Evolutionary conservation across 1,140 invertebrate genomes (phyloP).

Genomic region (Meteorus sp.): DNA sequence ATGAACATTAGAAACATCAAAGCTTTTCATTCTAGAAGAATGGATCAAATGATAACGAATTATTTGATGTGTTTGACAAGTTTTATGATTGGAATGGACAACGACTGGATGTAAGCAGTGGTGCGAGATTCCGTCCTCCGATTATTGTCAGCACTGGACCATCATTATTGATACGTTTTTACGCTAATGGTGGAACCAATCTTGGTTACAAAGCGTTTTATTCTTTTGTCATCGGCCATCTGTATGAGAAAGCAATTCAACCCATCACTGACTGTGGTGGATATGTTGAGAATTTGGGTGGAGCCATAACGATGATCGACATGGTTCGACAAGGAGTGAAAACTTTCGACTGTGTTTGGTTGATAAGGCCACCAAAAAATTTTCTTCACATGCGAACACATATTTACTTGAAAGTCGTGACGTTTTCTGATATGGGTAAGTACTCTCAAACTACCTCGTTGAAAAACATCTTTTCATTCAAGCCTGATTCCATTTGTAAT

Average conservation of each 20-base stretch:
- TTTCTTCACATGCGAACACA: constrained; percentile 72
- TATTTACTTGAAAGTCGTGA: constrained; percentile 68
- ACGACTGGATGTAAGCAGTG: constrained; percentile 68
- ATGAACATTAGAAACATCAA: too few relatives aligned
- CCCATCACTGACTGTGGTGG: constrained; percentile 74
- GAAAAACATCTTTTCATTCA: too few relatives aligned
- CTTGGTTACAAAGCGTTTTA: constrained; percentile 72
- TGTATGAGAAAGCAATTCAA: constrained; percentile 60
- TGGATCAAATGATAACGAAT: neutral
- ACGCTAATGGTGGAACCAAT: constrained; percentile 71
- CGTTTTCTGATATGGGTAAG: constrained; percentile 69
- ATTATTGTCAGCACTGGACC: constrained; percentile 69
- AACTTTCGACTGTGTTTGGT: constrained; percentile 74
- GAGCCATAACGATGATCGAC: constrained; percentile 78
- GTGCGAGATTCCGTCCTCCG: constrained; percentile 70
- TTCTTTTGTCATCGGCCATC: constrained; percentile 63
- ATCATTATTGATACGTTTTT: constrained; percentile 68
- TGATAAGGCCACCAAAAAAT: constrained; percentile 68
- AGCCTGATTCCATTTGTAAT: too few relatives aligned
- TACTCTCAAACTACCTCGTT: constrained; percentile 16
- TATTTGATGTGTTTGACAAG: constrained; percentile 43
- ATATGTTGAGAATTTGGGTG: constrained; percentile 72
- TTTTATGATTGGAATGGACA: constrained; percentile 73
- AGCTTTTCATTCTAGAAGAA: neutral
- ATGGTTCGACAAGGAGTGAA: constrained; percentile 67